These are phyloP conservation scores for Gouania willdenowi DNA, from an alignment of 2,797 vertebrate species.

Conservation along the genomic window DNA sequence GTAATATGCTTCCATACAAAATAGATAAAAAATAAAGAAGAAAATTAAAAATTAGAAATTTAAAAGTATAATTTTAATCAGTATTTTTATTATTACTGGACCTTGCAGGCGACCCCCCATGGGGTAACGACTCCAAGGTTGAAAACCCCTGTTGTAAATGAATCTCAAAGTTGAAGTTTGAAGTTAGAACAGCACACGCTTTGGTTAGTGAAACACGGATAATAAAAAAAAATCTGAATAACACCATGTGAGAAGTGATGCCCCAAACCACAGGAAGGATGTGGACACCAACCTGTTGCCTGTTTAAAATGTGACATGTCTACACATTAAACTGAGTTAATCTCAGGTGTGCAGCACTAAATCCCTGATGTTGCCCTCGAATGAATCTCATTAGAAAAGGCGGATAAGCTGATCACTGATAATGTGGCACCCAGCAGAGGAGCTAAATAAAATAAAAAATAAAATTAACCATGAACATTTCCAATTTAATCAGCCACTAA, in stretches of 20 bases:
- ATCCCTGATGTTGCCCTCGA: constrained; percentile 45
- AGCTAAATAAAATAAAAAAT: constrained; percentile 7
- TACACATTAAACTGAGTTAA: too few species aligned
- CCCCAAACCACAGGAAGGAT: constrained; percentile 46
- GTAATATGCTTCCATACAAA: too few species aligned
- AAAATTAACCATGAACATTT: neutral
- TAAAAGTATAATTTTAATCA: too few species aligned
- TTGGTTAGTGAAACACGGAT: constrained; percentile 19
- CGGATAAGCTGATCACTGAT: constrained; percentile 44
- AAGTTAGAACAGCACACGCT: constrained; percentile 8
- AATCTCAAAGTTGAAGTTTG: constrained; percentile 24
- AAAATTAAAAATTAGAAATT: too few species aligned
- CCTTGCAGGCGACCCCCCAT: too few species aligned
- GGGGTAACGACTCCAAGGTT: too few species aligned
- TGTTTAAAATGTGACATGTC: constrained; percentile 24
- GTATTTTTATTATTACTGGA: too few species aligned
- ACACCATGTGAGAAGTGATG: too few species aligned
- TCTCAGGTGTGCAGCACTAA: constrained; percentile 18
- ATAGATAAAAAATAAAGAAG: too few species aligned
- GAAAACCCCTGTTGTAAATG: constrained; percentile 7
- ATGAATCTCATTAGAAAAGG: constrained; percentile 64
- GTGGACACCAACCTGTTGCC: constrained; percentile 28
- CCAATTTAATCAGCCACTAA: too few species aligned
- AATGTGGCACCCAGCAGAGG: constrained; percentile 36
- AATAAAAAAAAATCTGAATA: neutral